phyloP scores from a whole-genome alignment of 37 sponge, comb jelly and placozoan genomes.

The Lycopodina hypogea region DNA sequence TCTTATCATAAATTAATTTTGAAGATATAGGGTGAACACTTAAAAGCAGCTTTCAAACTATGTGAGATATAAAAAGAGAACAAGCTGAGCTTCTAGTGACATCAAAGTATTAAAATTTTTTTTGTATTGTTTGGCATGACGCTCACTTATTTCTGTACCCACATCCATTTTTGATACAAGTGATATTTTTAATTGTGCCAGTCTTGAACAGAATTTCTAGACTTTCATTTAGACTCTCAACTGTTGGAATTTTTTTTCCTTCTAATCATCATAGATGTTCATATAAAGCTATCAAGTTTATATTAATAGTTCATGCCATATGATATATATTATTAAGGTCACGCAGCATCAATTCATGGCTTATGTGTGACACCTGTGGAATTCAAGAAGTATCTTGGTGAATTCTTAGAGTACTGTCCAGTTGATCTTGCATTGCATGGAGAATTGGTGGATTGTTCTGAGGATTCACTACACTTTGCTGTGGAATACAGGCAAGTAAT shows the following conservation, averaged over 20 bases:
- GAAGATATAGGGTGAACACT: too few relatives aligned
- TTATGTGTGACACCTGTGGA: slow-evolving; percentile 89
- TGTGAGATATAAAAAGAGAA: too few relatives aligned
- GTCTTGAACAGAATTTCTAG: background rate
- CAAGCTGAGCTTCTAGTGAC: too few relatives aligned
- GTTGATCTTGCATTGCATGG: slow-evolving; percentile 69
- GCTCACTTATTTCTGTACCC: too few relatives aligned
- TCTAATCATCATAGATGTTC: background rate
- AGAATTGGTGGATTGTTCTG: slow-evolving; percentile 87
- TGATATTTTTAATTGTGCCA: too few relatives aligned
- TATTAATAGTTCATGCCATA: background rate
- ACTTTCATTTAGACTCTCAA: background rate
- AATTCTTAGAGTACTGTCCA: slow-evolving; percentile 84
- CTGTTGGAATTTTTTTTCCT: background rate
- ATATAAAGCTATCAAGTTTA: background rate
- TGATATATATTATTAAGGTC: slow-evolving; percentile 39
- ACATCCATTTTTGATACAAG: too few relatives aligned
- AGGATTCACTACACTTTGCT: slow-evolving; percentile 43
- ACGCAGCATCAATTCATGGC: slow-evolving; percentile 77
- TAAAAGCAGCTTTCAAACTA: too few relatives aligned
- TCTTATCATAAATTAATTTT: too few relatives aligned
- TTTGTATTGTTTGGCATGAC: too few relatives aligned
- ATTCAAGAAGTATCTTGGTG: slow-evolving; percentile 74
- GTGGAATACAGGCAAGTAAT: slow-evolving; percentile 68
- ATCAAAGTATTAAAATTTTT: too few relatives aligned